Evolutionary conservation across 2,113 vertebrate genomes (phyloP).

Genomic region (Tenrec ecaudatus): DNA sequence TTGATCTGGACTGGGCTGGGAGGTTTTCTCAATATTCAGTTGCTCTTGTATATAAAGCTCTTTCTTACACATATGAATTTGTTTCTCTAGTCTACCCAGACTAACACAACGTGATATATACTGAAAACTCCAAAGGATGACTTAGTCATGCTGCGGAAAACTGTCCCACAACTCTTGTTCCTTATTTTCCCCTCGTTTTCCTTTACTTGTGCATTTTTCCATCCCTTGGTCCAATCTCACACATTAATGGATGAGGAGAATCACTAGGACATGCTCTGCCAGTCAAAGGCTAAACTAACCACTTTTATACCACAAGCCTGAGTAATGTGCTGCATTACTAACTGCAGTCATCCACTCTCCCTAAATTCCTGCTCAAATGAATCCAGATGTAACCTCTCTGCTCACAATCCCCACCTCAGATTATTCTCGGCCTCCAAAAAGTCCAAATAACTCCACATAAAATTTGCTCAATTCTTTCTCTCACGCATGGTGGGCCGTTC

Average conservation of each 20-base stretch:
- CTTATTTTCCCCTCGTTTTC: neutral
- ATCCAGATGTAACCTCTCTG: neutral
- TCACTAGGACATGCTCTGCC: neutral
- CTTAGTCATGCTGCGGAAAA: neutral
- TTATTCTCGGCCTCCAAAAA: neutral
- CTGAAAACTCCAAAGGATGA: neutral
- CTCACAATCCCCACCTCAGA: neutral
- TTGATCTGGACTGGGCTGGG: too few species aligned
- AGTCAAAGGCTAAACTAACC: neutral
- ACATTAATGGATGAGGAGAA: accelerated
- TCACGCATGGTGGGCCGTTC: too few species aligned
- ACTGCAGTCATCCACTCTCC: accelerated
- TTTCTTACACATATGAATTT: too few species aligned
- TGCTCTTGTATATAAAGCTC: too few species aligned
- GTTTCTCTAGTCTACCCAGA: too few species aligned
- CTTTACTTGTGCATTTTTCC: neutral
- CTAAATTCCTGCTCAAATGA: too few species aligned
- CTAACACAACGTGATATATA: too few species aligned
- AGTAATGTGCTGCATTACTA: accelerated
- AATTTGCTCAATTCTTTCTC: neutral
- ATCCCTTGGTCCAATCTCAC: too few species aligned
- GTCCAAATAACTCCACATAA: accelerated
- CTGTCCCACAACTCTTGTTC: neutral
- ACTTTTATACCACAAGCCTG: neutral
- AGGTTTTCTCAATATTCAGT: too few species aligned